These are phyloP conservation scores for Bradypodion ventrale DNA, from an alignment of 2,797 vertebrate genomes.

Conservation along the genomic window DNA sequence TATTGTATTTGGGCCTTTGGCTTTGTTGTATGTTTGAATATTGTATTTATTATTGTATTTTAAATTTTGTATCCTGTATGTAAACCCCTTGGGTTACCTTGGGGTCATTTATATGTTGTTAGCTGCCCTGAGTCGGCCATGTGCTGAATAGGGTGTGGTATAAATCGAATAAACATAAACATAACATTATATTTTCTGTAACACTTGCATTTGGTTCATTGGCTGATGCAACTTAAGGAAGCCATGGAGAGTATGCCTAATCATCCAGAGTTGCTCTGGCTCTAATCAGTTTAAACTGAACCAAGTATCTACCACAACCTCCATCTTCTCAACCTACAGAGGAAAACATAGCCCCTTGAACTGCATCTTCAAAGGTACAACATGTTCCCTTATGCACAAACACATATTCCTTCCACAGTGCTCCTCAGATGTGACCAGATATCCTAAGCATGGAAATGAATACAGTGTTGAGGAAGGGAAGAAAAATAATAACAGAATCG, in stretches of 20 bases:
- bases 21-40: too few species aligned
- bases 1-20: too few species aligned
- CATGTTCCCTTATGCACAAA: neutral
- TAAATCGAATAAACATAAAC: too few species aligned
- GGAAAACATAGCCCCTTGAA: neutral
- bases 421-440: neutral
- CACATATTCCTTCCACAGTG: neutral
- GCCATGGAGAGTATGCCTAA: neutral
- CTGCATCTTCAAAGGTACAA: neutral
- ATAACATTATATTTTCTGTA: neutral
- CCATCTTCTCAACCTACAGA: neutral
- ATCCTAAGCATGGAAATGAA: neutral
- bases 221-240: neutral
- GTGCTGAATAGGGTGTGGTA: too few species aligned
- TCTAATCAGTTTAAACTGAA: neutral
- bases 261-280: too few species aligned
- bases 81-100: too few species aligned
- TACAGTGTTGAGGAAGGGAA: too few species aligned
- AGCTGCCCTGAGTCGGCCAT: too few species aligned
- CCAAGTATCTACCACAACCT: neutral
- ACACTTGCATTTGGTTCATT: neutral
- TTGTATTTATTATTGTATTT: too few species aligned
- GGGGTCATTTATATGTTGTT: too few species aligned
- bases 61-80: too few species aligned
- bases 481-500: neutral